These are phyloP conservation scores for Laspeyria flexula DNA, from an alignment of 2,888 invertebrate species.

Conservation along the genomic window DNA sequence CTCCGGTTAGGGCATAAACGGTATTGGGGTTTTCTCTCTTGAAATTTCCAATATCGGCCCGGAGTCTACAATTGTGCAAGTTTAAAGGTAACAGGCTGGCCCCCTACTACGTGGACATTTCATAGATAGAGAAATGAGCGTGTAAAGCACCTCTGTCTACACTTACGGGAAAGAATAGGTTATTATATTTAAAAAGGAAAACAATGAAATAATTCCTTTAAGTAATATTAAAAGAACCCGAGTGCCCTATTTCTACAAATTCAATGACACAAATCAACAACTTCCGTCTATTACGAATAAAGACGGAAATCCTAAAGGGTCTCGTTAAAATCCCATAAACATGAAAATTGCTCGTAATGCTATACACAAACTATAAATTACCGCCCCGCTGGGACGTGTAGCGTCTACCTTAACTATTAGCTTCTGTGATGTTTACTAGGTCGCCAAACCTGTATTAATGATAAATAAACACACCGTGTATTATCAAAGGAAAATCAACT, in stretches of 20 bases:
- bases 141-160: too few species aligned
- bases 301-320: neutral
- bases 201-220: too few species aligned
- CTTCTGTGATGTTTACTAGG: slow-evolving; percentile 50
- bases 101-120: too few species aligned
- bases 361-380: slow-evolving; percentile 23
- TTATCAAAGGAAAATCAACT: slow-evolving; percentile 31
- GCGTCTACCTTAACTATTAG: slow-evolving; percentile 43
- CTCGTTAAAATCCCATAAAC: neutral
- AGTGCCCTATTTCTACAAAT: neutral
- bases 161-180: too few species aligned
- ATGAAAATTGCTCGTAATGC: neutral
- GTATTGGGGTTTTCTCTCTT: too few species aligned
- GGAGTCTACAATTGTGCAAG: too few species aligned
- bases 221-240: too few species aligned
- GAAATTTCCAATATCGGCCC: too few species aligned
- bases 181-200: too few species aligned
- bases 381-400: slow-evolving; percentile 24
- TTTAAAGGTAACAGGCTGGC: too few species aligned
- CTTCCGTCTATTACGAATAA: neutral
- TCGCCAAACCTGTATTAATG: slow-evolving; percentile 65
- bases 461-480: slow-evolving; percentile 47
- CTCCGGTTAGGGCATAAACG: too few species aligned
- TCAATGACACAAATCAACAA: neutral
- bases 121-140: too few species aligned